Percentiles rank a stretch among this genome's conserved stretches.
These are phyloP conservation scores for Falcunculus frontatus DNA, from an alignment of 2,113 vertebrate species.

Conservation along the genomic window DNA sequence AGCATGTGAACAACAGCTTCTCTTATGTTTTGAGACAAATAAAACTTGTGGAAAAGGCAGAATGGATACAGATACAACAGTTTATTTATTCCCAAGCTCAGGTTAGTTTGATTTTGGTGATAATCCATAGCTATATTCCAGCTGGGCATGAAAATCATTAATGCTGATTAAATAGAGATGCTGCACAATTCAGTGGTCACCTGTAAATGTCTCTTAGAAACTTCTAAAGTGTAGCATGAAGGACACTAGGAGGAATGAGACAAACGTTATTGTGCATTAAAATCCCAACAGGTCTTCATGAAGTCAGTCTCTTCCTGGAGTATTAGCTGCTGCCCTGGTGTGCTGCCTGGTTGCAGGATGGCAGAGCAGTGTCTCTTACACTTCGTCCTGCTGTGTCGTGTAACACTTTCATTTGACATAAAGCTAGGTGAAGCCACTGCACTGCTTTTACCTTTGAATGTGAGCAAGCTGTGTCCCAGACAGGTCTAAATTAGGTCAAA, in stretches of 20 bases:
- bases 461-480: neutral
- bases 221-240: neutral
- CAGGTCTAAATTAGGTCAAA: neutral
- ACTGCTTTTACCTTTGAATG: neutral
- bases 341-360: neutral
- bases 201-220: neutral
- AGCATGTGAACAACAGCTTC: neutral
- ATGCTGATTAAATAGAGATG: neutral
- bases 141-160: neutral
- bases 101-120: neutral
- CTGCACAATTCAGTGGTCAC: neutral
- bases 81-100: neutral
- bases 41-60: neutral
- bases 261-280: neutral
- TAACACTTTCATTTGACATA: neutral
- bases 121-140: neutral
- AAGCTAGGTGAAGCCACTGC: neutral
- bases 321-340: neutral
- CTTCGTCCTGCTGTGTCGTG: neutral
- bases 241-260: neutral
- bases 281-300: neutral
- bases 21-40: neutral
- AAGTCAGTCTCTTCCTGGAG: neutral
- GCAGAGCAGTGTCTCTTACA: neutral
- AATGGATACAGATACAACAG: neutral